Evolutionary conservation across 2,888 invertebrate species (phyloP).

Genomic region (Nemapogon koenigi): DNA sequence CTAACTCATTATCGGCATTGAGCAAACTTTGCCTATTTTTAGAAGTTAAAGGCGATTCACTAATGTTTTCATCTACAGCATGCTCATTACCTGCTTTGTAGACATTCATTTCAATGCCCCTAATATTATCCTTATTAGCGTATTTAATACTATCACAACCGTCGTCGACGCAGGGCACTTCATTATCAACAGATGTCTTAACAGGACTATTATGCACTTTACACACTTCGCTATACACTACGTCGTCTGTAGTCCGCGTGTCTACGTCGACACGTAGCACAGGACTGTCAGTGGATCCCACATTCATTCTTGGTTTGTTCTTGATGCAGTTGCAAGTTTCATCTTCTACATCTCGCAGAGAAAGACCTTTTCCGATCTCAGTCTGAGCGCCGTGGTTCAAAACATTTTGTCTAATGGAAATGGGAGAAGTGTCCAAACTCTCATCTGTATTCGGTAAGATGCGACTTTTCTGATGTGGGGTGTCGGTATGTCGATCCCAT

Average conservation of each 20-base stretch:
- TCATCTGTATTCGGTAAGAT: slow-evolving; percentile 25
- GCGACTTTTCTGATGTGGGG: slow-evolving; percentile 19
- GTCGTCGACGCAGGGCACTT: slow-evolving; percentile 30
- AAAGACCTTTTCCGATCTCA: slow-evolving; percentile 49
- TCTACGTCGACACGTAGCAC: slow-evolving; percentile 21
- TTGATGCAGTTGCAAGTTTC: slow-evolving; percentile 34
- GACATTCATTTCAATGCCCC: slow-evolving; percentile 25
- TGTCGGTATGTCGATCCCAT: slow-evolving; percentile 74
- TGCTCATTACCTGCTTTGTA: slow-evolving; percentile 27
- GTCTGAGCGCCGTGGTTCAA: slow-evolving; percentile 55
- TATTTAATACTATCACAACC: slow-evolving; percentile 45
- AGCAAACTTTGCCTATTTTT: slow-evolving; percentile 22
- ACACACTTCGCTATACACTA: slow-evolving; percentile 69
- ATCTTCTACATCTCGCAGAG: slow-evolving; percentile 47
- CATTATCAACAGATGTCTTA: slow-evolving; percentile 24
- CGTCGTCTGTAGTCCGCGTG: slow-evolving; percentile 36
- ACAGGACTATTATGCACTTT: slow-evolving; percentile 65
- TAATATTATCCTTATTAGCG: slow-evolving; percentile 17
- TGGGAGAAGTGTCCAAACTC: slow-evolving; percentile 26
- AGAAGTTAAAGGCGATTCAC: slow-evolving; percentile 15
- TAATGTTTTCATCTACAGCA: slow-evolving; percentile 29
- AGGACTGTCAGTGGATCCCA: slow-evolving; percentile 21
- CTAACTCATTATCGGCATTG: slow-evolving; percentile 31
- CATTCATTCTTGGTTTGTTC: slow-evolving; percentile 22
- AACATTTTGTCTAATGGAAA: slow-evolving; percentile 28